Evolutionary conservation across 2,113 vertebrate species (phyloP), one percentile per base, ranked within the genome.

Genomic region (Etheostoma cragini): DNA sequence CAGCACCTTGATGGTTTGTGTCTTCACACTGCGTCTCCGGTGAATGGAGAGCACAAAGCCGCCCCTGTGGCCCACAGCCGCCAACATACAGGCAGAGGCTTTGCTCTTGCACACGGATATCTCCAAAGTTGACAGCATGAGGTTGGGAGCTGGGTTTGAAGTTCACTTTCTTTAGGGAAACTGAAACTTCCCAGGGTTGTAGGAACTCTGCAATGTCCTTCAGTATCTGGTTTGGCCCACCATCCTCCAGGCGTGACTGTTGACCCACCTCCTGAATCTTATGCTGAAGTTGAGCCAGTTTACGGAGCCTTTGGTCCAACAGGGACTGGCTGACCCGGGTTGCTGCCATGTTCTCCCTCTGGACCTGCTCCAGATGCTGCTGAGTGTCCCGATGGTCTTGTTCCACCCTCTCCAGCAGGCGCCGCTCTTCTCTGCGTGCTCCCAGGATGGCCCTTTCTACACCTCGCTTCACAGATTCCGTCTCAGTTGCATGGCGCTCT

Each of bases 61-160:
- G 87, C 13, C 94, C 92, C 26, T 90, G 81, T 52, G 78, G 85
- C 1, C 87, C 91, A 82, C 89, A 91, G 6, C 87, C 82, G 56
- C 90, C 91, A 4, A 88, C 83, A 47, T 84, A 77, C 15, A 95
- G 80, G 57, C 89, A 87, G 7, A 95, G 67, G 54, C 64, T 84
- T 70, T 94, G 90, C 5, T 93, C 93, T 71, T 95, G 92, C 15
- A 91, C 80, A 3, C 84, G 85, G 8, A 95, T 94, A 21, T 95
- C 94, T 64, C 96, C 95, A 42, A 96, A 95, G n/a, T 49, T 69
- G 3, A 89, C 83, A 3, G 74, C 84, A 16, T 93, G 94, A 5
- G 88, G 83, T 66, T 93, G 93, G 22, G 93, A 92, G 75, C 92
- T 94, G 0, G 94, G 95, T 72, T 93, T 93, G 71, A 95, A 96